A percentile compares a stretch with the other conserved stretches of the same genome.
Evolutionary conservation across 2,797 vertebrate species (phyloP).

Genomic region (Hylomyscus alleni): DNA sequence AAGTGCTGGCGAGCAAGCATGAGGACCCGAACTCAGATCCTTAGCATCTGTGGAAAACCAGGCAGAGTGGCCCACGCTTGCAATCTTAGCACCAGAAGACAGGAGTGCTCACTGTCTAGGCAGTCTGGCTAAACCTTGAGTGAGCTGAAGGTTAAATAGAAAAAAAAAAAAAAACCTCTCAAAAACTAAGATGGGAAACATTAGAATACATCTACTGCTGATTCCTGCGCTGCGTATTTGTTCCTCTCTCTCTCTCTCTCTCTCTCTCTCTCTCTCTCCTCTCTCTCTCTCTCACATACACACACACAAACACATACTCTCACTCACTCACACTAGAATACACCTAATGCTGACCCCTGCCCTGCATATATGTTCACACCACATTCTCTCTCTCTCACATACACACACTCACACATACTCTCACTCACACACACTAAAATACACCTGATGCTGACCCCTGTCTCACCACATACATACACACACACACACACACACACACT

Average conservation of each 20-base stretch:
- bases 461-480: no score
- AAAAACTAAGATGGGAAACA: not conserved
- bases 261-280: no score
- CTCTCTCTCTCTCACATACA: no score
- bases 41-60: not conserved
- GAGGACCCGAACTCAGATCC: not conserved
- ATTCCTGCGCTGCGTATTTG: not conserved
- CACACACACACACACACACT: no score
- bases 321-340: not conserved
- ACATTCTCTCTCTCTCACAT: no score
- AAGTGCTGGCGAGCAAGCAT: not conserved
- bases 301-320: not conserved
- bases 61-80: not conserved
- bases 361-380: not conserved
- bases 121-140: not conserved
- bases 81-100: not conserved
- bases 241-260: accelerated
- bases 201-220: not conserved
- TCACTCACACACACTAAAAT: no score
- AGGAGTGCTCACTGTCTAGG: not conserved
- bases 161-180: not conserved
- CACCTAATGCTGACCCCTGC: not conserved
- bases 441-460: no score
- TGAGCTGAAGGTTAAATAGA: not conserved
- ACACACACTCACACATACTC: no score